Percentiles rank a stretch among this genome's conserved stretches.
Evolutionary conservation across 1,140 invertebrate species (phyloP).

Genomic region (Aphelinus certus): DNA sequence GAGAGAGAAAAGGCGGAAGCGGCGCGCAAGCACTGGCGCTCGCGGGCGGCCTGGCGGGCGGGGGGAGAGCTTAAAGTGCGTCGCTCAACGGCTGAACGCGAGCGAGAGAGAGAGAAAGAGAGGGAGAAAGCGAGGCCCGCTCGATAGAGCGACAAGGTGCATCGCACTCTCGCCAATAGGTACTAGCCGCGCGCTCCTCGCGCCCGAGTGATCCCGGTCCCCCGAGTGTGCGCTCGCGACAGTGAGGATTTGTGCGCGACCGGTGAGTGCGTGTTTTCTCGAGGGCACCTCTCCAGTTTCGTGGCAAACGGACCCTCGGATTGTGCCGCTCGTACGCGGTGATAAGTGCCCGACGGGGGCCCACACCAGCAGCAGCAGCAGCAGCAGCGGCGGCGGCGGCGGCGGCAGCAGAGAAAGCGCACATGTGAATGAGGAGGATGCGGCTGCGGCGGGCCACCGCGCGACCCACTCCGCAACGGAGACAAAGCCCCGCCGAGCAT

Average conservation of each 20-base stretch:
- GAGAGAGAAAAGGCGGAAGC: conserved; percentile 17
- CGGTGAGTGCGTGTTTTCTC: too few species aligned
- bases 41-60: conserved; percentile 43
- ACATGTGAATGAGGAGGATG: neutral
- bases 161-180: conserved; percentile 10
- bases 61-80: conserved; percentile 36
- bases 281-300: too few species aligned
- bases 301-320: too few species aligned
- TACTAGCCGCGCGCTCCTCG: neutral
- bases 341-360: too few species aligned
- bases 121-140: neutral
- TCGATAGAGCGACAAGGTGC: conserved; percentile 23
- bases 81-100: neutral
- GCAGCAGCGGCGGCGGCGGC: neutral
- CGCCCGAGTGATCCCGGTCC: too few species aligned
- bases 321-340: too few species aligned
- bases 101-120: neutral
- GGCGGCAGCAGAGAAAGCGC: neutral
- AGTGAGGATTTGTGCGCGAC: too few species aligned
- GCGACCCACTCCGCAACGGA: too few species aligned
- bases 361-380: neutral
- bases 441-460: too few species aligned
- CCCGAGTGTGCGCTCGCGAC: too few species aligned
- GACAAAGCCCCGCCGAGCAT: too few species aligned
- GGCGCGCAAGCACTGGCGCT: conserved; percentile 45